Conservation (phyloP, 2,888 invertebrate genomes). For the Shargacucullia verbasci region DNA sequence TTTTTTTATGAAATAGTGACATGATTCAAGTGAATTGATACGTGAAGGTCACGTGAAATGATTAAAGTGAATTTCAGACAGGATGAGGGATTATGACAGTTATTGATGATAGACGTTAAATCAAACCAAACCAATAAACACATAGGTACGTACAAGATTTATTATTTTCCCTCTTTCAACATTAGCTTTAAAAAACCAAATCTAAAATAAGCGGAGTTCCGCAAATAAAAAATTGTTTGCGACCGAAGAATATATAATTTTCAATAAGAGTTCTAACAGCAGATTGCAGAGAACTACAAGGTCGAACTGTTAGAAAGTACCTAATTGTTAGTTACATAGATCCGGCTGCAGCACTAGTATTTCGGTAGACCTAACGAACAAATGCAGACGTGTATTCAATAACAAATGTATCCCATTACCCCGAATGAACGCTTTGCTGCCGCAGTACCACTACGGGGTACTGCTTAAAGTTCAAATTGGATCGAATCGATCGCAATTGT, state of each 20-base stretch:
- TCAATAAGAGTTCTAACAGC: conserved; percentile 16
- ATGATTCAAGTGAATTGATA: too few relatives aligned
- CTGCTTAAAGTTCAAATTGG: conserved; percentile 54
- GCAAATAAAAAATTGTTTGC: background rate
- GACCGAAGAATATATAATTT: conserved; percentile 1
- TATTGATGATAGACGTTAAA: too few relatives aligned
- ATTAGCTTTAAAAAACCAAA: too few relatives aligned
- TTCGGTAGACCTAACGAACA: conserved; percentile 46
- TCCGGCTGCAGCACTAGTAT: conserved; percentile 20
- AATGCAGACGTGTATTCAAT: conserved; percentile 58
- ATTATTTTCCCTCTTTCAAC: too few relatives aligned
- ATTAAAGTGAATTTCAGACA: too few relatives aligned
- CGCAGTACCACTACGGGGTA: conserved; percentile 3
- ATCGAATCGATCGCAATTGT: conserved; percentile 42
- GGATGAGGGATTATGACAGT: too few relatives aligned
- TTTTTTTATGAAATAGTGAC: too few relatives aligned
- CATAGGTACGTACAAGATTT: too few relatives aligned
- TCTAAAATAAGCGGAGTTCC: background rate
- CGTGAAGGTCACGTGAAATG: too few relatives aligned
- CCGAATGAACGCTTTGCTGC: conserved; percentile 13
- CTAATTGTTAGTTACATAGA: conserved; percentile 42
- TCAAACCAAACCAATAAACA: too few relatives aligned
- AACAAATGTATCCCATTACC: conserved; percentile 56
- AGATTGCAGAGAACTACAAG: conserved; percentile 25
- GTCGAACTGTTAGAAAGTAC: conserved; percentile 42